These are phyloP conservation scores for Antheraea assamensis DNA, from an alignment of 2,888 invertebrate genomes.

Conservation along the genomic window DNA sequence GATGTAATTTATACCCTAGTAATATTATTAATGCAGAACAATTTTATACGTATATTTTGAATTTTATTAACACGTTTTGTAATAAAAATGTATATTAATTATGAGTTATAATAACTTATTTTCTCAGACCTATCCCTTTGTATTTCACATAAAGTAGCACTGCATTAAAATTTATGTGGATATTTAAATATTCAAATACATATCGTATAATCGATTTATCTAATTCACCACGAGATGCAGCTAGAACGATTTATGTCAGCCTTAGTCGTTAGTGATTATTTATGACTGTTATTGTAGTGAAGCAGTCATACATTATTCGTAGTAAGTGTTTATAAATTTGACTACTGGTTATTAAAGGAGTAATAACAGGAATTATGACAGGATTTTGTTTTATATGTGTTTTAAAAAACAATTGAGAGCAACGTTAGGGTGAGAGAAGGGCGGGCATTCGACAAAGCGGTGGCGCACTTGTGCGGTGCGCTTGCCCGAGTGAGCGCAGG, in stretches of 20 bases:
- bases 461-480: constrained; percentile 9
- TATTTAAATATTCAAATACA: not conserved
- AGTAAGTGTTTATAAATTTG: constrained; percentile 1
- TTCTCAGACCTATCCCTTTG: not conserved
- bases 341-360: not conserved
- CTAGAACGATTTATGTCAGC: not conserved
- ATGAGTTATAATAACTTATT: not conserved
- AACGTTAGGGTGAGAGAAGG: constrained; percentile 14
- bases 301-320: not conserved
- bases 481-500: constrained; percentile 39
- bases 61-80: too few species aligned
- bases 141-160: not conserved
- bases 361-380: not conserved
- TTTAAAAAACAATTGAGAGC: not conserved
- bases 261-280: constrained; percentile 4
- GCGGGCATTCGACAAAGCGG: constrained; percentile 9
- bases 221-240: not conserved
- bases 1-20: too few species aligned
- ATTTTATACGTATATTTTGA: too few species aligned
- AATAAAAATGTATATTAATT: not conserved
- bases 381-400: not conserved
- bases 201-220: not conserved
- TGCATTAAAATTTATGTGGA: not conserved
- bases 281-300: constrained; percentile 8
- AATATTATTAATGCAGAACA: too few species aligned